Conservation (phyloP, 2,888 invertebrate species). For the Folsomia candida region DNA sequence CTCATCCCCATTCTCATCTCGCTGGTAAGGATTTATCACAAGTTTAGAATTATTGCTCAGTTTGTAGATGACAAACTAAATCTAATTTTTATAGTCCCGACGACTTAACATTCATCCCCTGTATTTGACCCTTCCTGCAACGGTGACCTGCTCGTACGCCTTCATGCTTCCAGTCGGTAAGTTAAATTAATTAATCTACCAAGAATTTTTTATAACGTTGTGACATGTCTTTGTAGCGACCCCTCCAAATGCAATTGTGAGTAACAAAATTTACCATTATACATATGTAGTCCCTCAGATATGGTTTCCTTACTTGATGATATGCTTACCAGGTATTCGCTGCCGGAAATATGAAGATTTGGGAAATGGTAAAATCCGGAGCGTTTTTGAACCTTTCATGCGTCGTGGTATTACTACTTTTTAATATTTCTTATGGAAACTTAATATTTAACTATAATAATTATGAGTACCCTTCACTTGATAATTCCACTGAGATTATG, state of each 20-base stretch:
- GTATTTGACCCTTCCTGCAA: constrained; percentile 83
- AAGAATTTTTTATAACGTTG: no score
- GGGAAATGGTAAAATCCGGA: constrained; percentile 44
- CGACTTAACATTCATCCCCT: constrained; percentile 73
- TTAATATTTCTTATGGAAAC: constrained; percentile 35
- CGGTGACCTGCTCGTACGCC: constrained; percentile 83
- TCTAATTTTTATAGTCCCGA: background rate
- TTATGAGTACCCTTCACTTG: constrained; percentile 33
- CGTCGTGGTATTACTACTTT: constrained; percentile 27
- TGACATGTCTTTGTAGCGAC: constrained; percentile 93
- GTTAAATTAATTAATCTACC: no score
- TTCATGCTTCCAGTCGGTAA: constrained; percentile 47
- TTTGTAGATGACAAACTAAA: no score
- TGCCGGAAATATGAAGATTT: constrained; percentile 55
- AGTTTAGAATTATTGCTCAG: no score
- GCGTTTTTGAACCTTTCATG: constrained; percentile 40
- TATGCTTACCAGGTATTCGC: constrained; percentile 65
- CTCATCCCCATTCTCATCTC: constrained; percentile 79
- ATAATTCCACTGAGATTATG: background rate
- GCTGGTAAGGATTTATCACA: constrained; percentile 60
- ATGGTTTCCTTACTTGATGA: no score
- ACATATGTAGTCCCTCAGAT: no score
- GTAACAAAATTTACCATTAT: no score
- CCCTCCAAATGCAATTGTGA: constrained; percentile 82
- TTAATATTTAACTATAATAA: constrained; percentile 35